Percentiles rank a stretch among this genome's conserved stretches.
phyloP scores from a whole-genome alignment of 1,140 invertebrate genomes.

The Metaphire vulgaris region DNA sequence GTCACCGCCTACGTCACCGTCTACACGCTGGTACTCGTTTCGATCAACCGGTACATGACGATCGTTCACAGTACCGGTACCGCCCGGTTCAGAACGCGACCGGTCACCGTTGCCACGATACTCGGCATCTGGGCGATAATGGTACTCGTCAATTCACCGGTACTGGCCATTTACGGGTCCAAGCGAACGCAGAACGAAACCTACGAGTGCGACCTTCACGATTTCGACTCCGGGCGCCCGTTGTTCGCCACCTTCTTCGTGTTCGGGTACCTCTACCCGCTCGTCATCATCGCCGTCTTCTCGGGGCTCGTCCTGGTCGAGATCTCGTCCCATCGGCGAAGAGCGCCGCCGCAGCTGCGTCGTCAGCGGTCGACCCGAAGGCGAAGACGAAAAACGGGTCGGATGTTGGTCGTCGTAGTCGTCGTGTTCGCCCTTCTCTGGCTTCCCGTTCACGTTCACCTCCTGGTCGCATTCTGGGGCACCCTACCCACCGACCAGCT shows the following conservation, averaged over 20 bases:
- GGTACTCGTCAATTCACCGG: background rate
- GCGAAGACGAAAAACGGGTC: slow-evolving; percentile 17
- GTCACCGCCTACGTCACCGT: slow-evolving; percentile 83
- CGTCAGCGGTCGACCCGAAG: background rate
- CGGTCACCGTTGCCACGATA: background rate
- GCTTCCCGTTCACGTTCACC: slow-evolving; percentile 29
- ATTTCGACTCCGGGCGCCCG: background rate
- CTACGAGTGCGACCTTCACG: background rate
- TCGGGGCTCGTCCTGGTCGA: background rate
- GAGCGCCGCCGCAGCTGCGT: too few relatives aligned
- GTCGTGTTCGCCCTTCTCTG: slow-evolving; percentile 26
- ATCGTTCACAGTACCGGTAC: slow-evolving; percentile 26
- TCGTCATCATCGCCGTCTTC: background rate
- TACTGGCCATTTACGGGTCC: slow-evolving; percentile 4
- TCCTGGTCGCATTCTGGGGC: slow-evolving; percentile 23
- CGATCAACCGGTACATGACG: slow-evolving; percentile 62
- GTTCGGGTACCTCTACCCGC: background rate
- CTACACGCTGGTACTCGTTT: slow-evolving; percentile 87
- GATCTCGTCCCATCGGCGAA: background rate
- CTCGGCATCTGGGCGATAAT: background rate
- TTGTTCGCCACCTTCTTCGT: background rate
- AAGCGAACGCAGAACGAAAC: background rate
- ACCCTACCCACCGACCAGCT: background rate
- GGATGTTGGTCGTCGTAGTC: slow-evolving; percentile 24
- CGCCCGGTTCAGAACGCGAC: slow-evolving; percentile 13